Base-by-base conservation (phyloP, 2,888 invertebrate genomes). In the Rhamnusium bicolor region DNA sequence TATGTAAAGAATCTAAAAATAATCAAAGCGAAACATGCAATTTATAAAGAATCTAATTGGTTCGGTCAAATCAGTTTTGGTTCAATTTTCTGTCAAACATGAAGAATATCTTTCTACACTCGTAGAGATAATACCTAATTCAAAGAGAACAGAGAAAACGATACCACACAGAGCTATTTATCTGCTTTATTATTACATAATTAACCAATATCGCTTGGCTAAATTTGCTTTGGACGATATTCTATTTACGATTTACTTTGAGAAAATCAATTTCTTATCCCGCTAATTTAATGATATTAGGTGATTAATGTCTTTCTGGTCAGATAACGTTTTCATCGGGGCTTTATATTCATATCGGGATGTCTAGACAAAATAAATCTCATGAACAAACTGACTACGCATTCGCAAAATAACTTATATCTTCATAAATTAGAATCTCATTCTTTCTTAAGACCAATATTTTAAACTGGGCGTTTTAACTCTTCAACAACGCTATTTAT, bases 291-390 rank as follows among this genome's bases (percentile, higher is more conserved):
- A 58, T 32, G 58, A 58, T 58, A 24, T 58, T 58, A 18, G 58
- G 32, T 58, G 58, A 58, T 58, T 58, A 58, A 58, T 58, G 58
- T 24, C 32, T 58, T 58, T 58, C 32, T 58, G 58, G 32, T 32
- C 32, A 58, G 58, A 58, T 58, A 58, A 58, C 16, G 24, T 18
- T 19, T 58, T 32, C 58, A 58, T 58, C 58, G 32, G 24, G 16
- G 32, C 32, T 12, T 18, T 58, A 58, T 58, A 58, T 58, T 32
- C 58, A 58, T 54, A 54, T 18, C 32, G 32, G 32, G 24, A 54
- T 5, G 58, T 10, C 58, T 16, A 19, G 32, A 53, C 32, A 8
- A 32, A 32, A 58, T 29, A 58, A 53, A 58, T 58, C 29, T 32
- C 16, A 18, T 32, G 32, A 29, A 40, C 40, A 40, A n/a, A 14